phyloP scores from a whole-genome alignment of 2,797 vertebrate species.

The Pteropus rufus region DNA sequence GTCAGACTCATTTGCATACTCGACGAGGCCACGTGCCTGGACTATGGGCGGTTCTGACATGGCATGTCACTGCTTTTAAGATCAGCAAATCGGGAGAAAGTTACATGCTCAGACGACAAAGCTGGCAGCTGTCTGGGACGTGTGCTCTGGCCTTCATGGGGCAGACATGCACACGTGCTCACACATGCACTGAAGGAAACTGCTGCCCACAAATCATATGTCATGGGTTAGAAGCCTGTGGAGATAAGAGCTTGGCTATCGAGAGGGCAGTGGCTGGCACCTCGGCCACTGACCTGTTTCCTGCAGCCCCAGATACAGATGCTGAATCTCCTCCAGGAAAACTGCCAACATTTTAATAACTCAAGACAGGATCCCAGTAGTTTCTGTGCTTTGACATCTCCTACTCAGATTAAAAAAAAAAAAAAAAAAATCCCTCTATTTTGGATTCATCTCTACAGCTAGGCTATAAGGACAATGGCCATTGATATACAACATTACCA shows the following conservation, averaged over 20 bases:
- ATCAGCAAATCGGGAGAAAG: slow-evolving; percentile 77
- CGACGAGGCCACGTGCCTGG: slow-evolving; percentile 76
- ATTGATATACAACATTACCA: accelerated
- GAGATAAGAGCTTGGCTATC: neutral
- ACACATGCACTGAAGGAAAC: accelerated
- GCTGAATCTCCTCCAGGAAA: neutral
- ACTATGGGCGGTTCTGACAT: slow-evolving; percentile 69
- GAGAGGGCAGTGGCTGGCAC: neutral
- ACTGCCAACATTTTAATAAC: neutral
- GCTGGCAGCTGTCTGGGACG: neutral
- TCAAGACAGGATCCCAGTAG: neutral
- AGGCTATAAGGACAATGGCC: neutral
- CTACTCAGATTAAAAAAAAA: neutral
- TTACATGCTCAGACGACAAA: slow-evolving; percentile 64
- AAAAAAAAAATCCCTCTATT: neutral
- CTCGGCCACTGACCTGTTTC: neutral
- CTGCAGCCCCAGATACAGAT: neutral
- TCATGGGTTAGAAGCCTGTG: neutral
- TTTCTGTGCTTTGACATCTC: neutral
- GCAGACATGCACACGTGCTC: neutral
- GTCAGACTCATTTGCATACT: slow-evolving; percentile 79
- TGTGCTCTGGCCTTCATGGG: neutral
- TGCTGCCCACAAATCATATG: neutral
- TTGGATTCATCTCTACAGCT: neutral
- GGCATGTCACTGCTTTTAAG: slow-evolving; percentile 72